Evolutionary conservation across 2,113 vertebrate species (phyloP), one percentile per base, ranked within the genome.

Genomic region (Oncorhynchus gorbuscha): DNA sequence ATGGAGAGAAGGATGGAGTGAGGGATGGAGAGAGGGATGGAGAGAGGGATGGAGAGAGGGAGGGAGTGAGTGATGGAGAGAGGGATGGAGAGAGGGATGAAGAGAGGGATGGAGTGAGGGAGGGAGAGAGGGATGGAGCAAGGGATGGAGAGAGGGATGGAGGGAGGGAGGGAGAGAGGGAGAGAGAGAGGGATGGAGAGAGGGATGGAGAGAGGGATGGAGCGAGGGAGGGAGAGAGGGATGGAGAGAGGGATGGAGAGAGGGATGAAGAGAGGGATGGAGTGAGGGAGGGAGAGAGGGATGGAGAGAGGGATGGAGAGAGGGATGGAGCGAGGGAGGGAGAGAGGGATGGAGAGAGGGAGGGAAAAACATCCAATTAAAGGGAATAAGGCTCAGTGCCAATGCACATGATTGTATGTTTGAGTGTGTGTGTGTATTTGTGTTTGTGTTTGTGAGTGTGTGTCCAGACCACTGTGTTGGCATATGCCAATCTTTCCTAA

Each of bases 341-440:
- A 6, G 32, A 3, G 48, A 2, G 2, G 48, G 48, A 49, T 2
- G 12, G 55, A 51, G 55, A 2, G 39, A 55, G 30, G 32, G 61
- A 14, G 72, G 20, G 1, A 75, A 77, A 81, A 81, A 79, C 74
- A 82, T 87, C 85, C 76, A 89, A 87, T 90, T 87, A 88, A 77
- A 83, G 39, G 77, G 83, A 86, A 86, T 81, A 72, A 87, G 84
- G 76, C 81, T 9, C 7, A 4, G 12, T 74, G 83, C 84, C 87
- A 26, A 48, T 62, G 59, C 14, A 9, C 59, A 22, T 62, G 59
- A 6, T 48, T 71, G 39, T 32, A 74, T 71, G 64, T 83, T 18
- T 35, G 7, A 24, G 39, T 49, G 9, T 32, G 39, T 58, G 71
- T 72, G 39, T 22, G 8, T 5, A 30, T 68, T 16, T 30, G 30